phyloP scores from a whole-genome alignment of 2,888 invertebrate species.

The Uropetala carovei region DNA sequence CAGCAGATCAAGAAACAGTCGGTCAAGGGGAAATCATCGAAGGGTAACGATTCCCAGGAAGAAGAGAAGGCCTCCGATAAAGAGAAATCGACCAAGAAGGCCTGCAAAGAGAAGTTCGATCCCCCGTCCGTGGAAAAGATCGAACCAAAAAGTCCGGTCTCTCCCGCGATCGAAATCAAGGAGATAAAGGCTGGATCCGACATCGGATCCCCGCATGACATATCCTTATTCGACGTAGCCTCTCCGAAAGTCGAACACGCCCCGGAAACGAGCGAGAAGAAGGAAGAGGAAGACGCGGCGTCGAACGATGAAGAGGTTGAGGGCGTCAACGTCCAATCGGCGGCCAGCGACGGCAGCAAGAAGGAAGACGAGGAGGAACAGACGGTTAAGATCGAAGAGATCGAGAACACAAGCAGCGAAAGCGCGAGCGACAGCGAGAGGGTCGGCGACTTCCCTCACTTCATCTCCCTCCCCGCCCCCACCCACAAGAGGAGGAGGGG shows the following conservation, averaged over 20 bases:
- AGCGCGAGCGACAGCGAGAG: not conserved
- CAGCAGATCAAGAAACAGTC: not conserved
- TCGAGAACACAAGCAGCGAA: slow-evolving; percentile 34
- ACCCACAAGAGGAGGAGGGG: slow-evolving; percentile 69
- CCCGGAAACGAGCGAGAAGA: slow-evolving; percentile 76
- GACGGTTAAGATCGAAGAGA: slow-evolving; percentile 38
- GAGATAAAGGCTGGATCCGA: slow-evolving; percentile 34
- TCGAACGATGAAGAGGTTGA: slow-evolving; percentile 65
- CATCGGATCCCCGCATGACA: slow-evolving; percentile 18
- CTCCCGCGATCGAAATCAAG: slow-evolving; percentile 40
- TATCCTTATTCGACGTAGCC: not conserved
- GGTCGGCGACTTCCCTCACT: slow-evolving; percentile 2
- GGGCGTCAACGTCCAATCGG: not conserved
- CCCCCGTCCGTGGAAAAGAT: slow-evolving; percentile 11
- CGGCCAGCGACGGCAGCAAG: not conserved
- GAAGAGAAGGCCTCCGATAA: slow-evolving; percentile 28
- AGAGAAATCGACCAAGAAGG: not conserved
- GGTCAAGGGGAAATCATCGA: not conserved
- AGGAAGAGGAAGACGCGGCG: slow-evolving; percentile 74
- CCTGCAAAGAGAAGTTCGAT: not conserved
- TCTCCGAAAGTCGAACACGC: slow-evolving; percentile 45
- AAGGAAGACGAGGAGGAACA: not conserved
- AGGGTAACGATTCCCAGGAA: slow-evolving; percentile 34
- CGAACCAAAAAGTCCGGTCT: slow-evolving; percentile 25
- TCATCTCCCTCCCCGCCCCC: slow-evolving; percentile 39